Evolutionary conservation across 2,888 invertebrate genomes (phyloP).

Genomic region (Heterodera filipjevi): DNA sequence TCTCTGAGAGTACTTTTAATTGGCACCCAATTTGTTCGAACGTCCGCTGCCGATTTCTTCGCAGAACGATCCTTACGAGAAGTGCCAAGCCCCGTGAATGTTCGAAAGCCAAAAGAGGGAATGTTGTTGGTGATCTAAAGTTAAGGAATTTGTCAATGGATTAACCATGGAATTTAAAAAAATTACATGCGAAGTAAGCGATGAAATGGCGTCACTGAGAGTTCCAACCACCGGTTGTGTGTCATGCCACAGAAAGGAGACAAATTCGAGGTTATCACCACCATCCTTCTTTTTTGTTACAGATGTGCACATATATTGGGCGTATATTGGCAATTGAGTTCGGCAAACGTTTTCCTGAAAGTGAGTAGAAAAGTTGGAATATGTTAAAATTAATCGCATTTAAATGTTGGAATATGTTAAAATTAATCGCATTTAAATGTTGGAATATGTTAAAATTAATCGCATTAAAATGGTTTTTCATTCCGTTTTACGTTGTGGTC

Average conservation of each 20-base stretch:
- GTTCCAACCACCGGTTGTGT: conserved; percentile 35
- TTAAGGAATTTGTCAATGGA: too few species aligned
- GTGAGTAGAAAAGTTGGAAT: too few species aligned
- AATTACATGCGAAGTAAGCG: conserved; percentile 37
- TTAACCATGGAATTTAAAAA: too few species aligned
- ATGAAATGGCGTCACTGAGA: conserved; percentile 30
- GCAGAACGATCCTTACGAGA: conserved; percentile 43
- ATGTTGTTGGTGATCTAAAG: conserved; percentile 39
- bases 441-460: too few species aligned
- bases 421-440: too few species aligned
- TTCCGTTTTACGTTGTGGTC: too few species aligned
- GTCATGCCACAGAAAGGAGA: conserved; percentile 53
- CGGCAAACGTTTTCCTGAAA: conserved; percentile 45
- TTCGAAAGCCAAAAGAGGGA: conserved; percentile 59
- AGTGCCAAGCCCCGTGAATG: conserved; percentile 54
- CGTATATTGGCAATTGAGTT: conserved; percentile 48
- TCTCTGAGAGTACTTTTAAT: conserved; percentile 33
- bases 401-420: too few species aligned
- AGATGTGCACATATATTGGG: conserved; percentile 47
- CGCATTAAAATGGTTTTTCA: too few species aligned
- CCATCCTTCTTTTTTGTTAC: not conserved
- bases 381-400: too few species aligned
- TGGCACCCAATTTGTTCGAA: conserved; percentile 12
- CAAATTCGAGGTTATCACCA: conserved; percentile 39
- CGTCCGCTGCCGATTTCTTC: conserved; percentile 44